phyloP scores from a whole-genome alignment of 1,140 invertebrate species.

The Argopecten irradians region DNA sequence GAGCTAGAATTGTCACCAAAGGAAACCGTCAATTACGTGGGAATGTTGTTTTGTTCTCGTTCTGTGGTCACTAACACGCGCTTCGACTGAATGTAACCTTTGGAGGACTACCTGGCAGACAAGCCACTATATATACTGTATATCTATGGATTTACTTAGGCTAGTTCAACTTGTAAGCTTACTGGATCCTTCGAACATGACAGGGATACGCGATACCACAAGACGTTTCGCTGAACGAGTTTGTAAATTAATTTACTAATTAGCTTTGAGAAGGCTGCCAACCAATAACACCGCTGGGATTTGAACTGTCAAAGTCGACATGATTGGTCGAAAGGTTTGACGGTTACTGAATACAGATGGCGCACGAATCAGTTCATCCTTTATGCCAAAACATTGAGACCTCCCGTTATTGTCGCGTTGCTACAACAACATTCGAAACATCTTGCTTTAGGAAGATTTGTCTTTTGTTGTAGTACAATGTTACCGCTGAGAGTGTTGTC shows the following conservation, averaged over 20 bases:
- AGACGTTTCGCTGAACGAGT: slow-evolving; percentile 20
- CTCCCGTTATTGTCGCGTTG: not conserved
- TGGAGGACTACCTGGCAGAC: not conserved
- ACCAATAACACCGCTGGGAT: slow-evolving; percentile 20
- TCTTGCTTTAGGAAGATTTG: not conserved
- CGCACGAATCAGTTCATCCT: not conserved
- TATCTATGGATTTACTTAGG: not conserved
- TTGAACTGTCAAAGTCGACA: slow-evolving; percentile 16
- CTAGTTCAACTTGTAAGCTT: not conserved
- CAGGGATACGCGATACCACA: slow-evolving; percentile 5
- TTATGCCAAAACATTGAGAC: not conserved
- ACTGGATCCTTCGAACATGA: not conserved
- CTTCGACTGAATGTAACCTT: not conserved
- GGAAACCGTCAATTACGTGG: not conserved
- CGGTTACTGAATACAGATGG: not conserved
- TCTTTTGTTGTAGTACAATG: not conserved
- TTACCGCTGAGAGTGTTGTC: not conserved
- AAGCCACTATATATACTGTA: not conserved
- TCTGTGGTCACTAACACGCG: not conserved
- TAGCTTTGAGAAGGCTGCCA: slow-evolving; percentile 14
- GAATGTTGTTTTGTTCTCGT: not conserved
- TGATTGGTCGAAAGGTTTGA: slow-evolving; percentile 8
- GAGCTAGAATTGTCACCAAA: not conserved
- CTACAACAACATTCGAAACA: not conserved
- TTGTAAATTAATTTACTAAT: slow-evolving; percentile 24